Base-by-base conservation (phyloP, 2,113 vertebrate genomes). In the Ammospiza caudacuta region DNA sequence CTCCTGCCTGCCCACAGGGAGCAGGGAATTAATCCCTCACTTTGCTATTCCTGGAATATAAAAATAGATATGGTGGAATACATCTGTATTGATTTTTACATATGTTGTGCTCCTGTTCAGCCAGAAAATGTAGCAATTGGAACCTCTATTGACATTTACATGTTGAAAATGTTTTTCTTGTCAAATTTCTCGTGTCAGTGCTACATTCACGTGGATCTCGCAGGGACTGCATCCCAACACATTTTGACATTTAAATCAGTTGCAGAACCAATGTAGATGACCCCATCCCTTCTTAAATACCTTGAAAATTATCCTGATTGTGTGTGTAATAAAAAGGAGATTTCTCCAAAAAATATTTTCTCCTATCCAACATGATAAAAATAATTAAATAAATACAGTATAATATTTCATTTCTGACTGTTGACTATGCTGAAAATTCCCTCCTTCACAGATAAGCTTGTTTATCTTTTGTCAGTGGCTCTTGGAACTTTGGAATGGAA, bases 311-410 rank as follows among this genome's bases (percentile, higher is more conserved):
- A 44, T 67, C 47, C 7, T 78, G 14, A 33, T 28, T 44, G 4
- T 3, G 2, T 44, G 6, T 33, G 39, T 68, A 52, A 82, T 12
- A 33, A 79, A 70, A 70, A 33, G 4, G 21, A 14, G 12, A 1
- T 54, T 73, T 25, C 19, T 8, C 5, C 0, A 4, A n/a, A 35
- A 66, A 54, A 28, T 17, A 1, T 43, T 77, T 10, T 46, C 4
- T 51, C 25, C 5, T 8, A 51, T 55, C 87, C 21, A 22, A 2
- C 6, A 43, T 49, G 6, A 57, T 68, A 39, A 3, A 61, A 72
- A 43, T 19, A 59, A 70, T 31, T 12, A 24, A 68, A 51, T 52
- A 28, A 89, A 62, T 22, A 22, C 1, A 1, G 29, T 9, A 44
- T 4, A 77, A 19, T 21, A 27, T 23, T 63, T 7, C 2, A 25